Conservation (phyloP, 2,888 invertebrate genomes). For the Steinernema scapterisci region DNA sequence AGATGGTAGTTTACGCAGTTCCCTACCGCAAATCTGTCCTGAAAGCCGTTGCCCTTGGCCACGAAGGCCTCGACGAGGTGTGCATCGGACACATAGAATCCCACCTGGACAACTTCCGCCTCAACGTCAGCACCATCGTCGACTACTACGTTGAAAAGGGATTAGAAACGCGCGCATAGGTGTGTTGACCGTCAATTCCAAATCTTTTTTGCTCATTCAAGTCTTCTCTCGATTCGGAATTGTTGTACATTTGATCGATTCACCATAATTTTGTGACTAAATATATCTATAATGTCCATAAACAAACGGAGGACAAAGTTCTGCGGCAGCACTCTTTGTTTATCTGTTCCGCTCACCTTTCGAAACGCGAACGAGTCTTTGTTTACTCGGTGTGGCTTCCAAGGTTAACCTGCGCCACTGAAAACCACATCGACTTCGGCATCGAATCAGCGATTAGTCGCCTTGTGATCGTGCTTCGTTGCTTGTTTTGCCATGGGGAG, state of each 20-base stretch:
- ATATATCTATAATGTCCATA: too few species aligned
- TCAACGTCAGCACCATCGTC: conserved; percentile 60
- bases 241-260: neutral
- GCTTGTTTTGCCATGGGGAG: neutral
- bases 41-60: conserved; percentile 62
- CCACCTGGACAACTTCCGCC: conserved; percentile 62
- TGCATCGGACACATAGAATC: conserved; percentile 62
- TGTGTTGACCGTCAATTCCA: neutral
- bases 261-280: too few species aligned
- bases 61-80: conserved; percentile 61
- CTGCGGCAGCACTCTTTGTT: too few species aligned
- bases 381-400: too few species aligned
- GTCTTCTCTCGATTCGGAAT: neutral
- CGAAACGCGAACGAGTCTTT: too few species aligned
- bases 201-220: neutral
- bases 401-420: too few species aligned
- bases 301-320: too few species aligned
- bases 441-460: too few species aligned
- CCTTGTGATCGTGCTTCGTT: neutral
- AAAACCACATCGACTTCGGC: too few species aligned
- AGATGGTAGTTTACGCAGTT: conserved; percentile 62
- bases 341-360: too few species aligned
- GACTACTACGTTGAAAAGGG: conserved; percentile 57
- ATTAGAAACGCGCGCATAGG: conserved; percentile 48
- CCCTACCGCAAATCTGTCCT: conserved; percentile 62